phyloP scores from a whole-genome alignment of 2,888 invertebrate species.

The Panorpa germanica region DNA sequence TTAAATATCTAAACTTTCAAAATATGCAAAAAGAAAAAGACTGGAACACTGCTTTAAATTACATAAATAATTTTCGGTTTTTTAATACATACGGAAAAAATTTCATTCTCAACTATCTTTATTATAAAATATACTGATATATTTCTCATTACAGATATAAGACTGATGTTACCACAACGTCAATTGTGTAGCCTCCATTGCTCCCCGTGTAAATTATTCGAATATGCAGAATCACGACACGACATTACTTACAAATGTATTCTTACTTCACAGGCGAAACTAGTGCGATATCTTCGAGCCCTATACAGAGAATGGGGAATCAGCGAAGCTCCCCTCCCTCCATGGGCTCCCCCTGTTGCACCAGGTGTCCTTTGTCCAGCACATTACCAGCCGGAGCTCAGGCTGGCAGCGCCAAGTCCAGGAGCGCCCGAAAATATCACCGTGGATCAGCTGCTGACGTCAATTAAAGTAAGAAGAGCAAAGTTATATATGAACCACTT shows the following conservation, averaged over 20 bases:
- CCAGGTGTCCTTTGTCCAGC: constrained; percentile 29
- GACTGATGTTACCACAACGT: no score
- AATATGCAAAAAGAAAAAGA: no score
- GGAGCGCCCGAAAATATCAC: constrained; percentile 19
- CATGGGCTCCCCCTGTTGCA: constrained; percentile 27
- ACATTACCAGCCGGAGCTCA: constrained; percentile 28
- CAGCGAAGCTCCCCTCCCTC: constrained; percentile 26
- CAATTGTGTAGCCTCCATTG: no score
- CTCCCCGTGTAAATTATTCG: no score
- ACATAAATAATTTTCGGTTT: no score
- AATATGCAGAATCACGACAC: constrained; percentile 1
- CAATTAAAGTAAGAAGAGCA: constrained; percentile 24
- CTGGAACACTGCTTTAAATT: no score
- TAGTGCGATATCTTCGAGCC: constrained; percentile 25
- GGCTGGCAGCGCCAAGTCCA: constrained; percentile 20
- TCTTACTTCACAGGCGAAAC: constrained; percentile 15
- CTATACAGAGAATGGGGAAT: constrained; percentile 28
- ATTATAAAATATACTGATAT: no score
- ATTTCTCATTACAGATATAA: no score
- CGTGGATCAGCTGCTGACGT: constrained; percentile 27
- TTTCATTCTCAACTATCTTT: no score
- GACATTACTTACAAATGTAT: constrained; percentile 8
- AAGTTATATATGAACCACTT: constrained; percentile 7
- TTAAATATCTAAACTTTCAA: no score
- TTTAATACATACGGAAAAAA: no score